Evolutionary conservation across 2,113 vertebrate species (phyloP).

Genomic region (Ailurus styani): DNA sequence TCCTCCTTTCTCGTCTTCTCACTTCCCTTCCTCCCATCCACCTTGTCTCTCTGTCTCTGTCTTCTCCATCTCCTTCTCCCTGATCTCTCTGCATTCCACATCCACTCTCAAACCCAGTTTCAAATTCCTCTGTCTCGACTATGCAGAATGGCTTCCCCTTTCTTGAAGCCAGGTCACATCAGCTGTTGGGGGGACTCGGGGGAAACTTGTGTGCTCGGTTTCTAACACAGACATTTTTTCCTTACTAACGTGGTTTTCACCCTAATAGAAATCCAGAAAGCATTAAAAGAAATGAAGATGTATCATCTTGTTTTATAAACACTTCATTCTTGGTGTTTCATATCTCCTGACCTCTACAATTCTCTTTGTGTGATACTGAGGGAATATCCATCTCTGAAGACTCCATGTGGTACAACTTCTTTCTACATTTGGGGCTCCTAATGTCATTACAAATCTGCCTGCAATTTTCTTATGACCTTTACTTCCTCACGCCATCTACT

Average conservation of each 20-base stretch:
- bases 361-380: not conserved
- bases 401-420: not conserved
- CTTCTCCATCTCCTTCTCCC: not conserved
- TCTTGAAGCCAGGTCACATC: not conserved
- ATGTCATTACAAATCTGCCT: not conserved
- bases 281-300: not conserved
- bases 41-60: not conserved
- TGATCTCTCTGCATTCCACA: not conserved
- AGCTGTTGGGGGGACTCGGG: not conserved
- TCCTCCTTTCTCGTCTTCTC: no score
- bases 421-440: not conserved
- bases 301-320: not conserved
- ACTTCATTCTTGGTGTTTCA: not conserved
- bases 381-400: not conserved
- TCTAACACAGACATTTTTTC: not conserved
- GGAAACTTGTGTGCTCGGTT: not conserved
- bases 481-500: not conserved
- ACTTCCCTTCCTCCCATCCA: rapidly evolving
- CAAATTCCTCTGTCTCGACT: not conserved
- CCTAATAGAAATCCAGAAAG: not conserved
- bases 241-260: not conserved
- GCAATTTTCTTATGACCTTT: not conserved
- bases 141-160: not conserved
- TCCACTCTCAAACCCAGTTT: not conserved
- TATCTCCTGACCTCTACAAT: not conserved